Base-by-base conservation (phyloP, 2,888 invertebrate species). In the Zhuqinia jingwanae region DNA sequence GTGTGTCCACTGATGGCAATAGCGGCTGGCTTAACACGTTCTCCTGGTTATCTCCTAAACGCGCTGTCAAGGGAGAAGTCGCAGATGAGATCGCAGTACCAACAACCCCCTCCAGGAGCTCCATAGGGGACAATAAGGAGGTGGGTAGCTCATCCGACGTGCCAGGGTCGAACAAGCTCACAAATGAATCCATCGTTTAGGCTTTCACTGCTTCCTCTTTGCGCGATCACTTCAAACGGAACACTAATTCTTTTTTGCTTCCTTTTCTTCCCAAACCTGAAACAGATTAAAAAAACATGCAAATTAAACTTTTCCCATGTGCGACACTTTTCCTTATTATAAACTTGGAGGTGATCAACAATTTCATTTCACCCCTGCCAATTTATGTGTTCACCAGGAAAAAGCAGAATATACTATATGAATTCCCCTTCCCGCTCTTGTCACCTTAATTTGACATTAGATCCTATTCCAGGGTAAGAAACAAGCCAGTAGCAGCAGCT, bases 131-230 rank as follows among this genome's bases (percentile, higher is more conserved):
- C 22, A 60, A 6, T 42, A 75, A 30, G 25, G 87, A 65, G 13
- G 88, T 56, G 25, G 89, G 65, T 0, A 76, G 82, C 78, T 93
- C 93, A 68, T 94, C 94, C 83, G 92, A 93, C 88, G 93, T 94
- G 92, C 91, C 92, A 0, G 96, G 96, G 92, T 96, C 96, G 92
- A 97, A 97, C 36, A 97, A 94, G 91, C 96, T 95, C 91, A 96
- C 93, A 93, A 97, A 96, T 0, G 96, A 96, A 90, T 97, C 97
- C 97, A 97, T 97, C 50, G 20, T 75, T n/a, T n/a, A n/a, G 45
- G 8, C n/a, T 68, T 65, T 20, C 22, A 3, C 2, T 68, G 2
- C 17, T 53, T 73, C 17, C 15, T 25, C 73, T 8, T 47, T 47
- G 11, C 65, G 45, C 22, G 6, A 22, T 11, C 45, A 22, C 50